phyloP scores from a whole-genome alignment of 2,888 invertebrate genomes.

The Synergus laeviventris region DNA sequence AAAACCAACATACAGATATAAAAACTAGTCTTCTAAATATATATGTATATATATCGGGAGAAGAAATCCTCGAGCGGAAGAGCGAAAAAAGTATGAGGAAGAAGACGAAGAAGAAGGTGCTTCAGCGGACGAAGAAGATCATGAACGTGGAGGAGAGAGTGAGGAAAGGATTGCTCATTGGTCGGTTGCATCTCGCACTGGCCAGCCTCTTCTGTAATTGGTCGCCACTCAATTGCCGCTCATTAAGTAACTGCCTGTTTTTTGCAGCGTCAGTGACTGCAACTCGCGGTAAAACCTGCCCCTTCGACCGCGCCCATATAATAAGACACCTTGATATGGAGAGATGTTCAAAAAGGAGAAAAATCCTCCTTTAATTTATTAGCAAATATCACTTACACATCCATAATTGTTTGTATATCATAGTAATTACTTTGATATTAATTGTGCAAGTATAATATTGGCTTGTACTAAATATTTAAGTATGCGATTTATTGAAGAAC shows the following conservation, averaged over 20 bases:
- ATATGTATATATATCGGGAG: slow-evolving; percentile 20
- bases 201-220: slow-evolving; percentile 70
- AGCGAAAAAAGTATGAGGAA: slow-evolving; percentile 33
- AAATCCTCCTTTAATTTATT: slow-evolving; percentile 4
- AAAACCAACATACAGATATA: background rate
- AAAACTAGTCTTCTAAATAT: background rate
- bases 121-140: slow-evolving; percentile 46
- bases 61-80: slow-evolving; percentile 20
- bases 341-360: background rate
- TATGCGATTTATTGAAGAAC: background rate
- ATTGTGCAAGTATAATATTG: background rate
- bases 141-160: slow-evolving; percentile 57
- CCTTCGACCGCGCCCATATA: slow-evolving; percentile 42
- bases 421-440: background rate
- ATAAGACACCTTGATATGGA: slow-evolving; percentile 48
- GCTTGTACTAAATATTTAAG: background rate
- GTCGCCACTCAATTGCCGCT: slow-evolving; percentile 73
- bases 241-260: slow-evolving; percentile 70
- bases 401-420: background rate
- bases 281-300: slow-evolving; percentile 40
- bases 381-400: background rate
- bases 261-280: slow-evolving; percentile 47
- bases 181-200: slow-evolving; percentile 66
- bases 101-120: slow-evolving; percentile 42
- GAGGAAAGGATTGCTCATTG: slow-evolving; percentile 65